phyloP scores from a whole-genome alignment of 2,888 invertebrate genomes.

The Prionchulus punctatus region DNA sequence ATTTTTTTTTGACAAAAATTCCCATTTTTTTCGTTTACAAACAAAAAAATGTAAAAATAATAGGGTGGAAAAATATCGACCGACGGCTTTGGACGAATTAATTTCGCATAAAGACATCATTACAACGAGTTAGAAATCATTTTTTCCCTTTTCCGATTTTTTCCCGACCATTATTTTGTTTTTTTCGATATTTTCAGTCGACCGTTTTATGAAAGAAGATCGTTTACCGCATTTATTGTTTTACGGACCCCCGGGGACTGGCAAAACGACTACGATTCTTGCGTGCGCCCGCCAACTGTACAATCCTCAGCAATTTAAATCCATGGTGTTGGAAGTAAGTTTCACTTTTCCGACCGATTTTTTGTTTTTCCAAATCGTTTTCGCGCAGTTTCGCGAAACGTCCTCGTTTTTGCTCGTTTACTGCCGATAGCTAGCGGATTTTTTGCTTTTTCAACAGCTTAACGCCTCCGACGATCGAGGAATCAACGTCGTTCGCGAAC shows the following conservation, averaged over 20 bases:
- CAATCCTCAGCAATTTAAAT: constrained; percentile 67
- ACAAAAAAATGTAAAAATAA: too few species aligned
- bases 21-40: too few species aligned
- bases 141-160: constrained; percentile 2
- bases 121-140: constrained; percentile 58
- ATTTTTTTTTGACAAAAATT: too few species aligned
- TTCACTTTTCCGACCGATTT: too few species aligned
- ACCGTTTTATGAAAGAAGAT: constrained; percentile 59
- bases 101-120: constrained; percentile 95
- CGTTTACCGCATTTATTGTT: constrained; percentile 85
- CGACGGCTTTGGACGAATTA: constrained; percentile 69
- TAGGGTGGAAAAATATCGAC: constrained; percentile 98
- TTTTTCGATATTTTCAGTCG: constrained; percentile 30
- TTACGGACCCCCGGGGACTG: constrained; percentile 96
- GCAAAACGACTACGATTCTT: constrained; percentile 90
- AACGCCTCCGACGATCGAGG: constrained; percentile 98
- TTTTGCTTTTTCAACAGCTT: constrained; percentile 43
- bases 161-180: constrained; percentile 7
- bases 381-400: too few species aligned
- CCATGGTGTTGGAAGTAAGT: constrained; percentile 58
- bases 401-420: background rate
- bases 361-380: too few species aligned
- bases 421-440: background rate
- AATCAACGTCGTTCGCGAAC: constrained; percentile 79
- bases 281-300: constrained; percentile 87